These are phyloP conservation scores for Agapostemon virescens DNA, from an alignment of 2,888 invertebrate species.

Conservation along the genomic window DNA sequence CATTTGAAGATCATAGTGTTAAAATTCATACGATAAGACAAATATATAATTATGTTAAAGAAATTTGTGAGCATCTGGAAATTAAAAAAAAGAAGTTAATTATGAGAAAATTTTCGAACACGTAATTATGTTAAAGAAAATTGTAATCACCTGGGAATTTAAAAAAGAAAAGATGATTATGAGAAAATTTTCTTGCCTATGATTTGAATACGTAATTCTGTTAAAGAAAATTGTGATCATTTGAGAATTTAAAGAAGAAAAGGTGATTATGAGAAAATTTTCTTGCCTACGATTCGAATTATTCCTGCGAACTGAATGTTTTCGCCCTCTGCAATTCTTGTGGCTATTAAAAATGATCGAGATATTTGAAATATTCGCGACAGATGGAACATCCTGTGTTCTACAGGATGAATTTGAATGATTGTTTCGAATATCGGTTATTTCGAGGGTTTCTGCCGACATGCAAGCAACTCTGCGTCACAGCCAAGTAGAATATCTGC, in stretches of 20 bases:
- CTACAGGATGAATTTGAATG: neutral
- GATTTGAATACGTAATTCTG: neutral
- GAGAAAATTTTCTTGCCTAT: too few species aligned
- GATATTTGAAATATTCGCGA: neutral
- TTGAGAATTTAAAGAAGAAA: neutral
- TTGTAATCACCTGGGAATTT: too few species aligned
- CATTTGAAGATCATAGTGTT: too few species aligned
- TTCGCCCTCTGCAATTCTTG: neutral
- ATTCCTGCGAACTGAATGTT: neutral
- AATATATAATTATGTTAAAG: too few species aligned
- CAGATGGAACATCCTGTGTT: neutral
- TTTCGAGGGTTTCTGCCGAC: conserved; percentile 3
- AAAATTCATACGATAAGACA: neutral
- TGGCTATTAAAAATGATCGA: neutral
- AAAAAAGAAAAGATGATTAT: too few species aligned
- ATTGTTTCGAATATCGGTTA: conserved; percentile 9
- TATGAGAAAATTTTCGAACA: too few species aligned
- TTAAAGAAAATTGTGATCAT: neutral
- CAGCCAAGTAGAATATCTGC: conserved; percentile 31
- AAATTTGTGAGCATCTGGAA: too few species aligned
- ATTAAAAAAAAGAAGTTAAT: too few species aligned
- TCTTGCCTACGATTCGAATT: neutral
- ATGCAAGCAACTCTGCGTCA: neutral
- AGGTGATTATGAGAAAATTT: neutral
- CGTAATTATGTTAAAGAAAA: too few species aligned